Base-by-base conservation (phyloP, 1,140 invertebrate genomes). In the Sycobia sp. region DNA sequence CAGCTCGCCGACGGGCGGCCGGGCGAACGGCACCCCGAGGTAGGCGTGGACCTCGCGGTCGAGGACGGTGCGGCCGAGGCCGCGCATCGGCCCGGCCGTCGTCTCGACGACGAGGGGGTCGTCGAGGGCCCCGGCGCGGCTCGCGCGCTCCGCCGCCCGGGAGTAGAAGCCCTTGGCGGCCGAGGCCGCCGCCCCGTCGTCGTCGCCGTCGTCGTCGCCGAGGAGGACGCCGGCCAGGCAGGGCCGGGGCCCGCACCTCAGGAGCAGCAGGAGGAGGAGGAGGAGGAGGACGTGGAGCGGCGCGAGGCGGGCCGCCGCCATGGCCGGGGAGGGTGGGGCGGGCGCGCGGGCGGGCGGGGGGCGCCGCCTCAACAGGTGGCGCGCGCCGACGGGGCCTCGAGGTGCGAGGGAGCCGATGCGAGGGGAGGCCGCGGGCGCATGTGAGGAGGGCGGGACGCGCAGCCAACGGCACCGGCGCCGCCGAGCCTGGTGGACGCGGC, bases 11-110 rank as follows among this genome's bases (percentile, higher is more conserved):
- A 92, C 74, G 0, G 96, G 96, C 0, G 96, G 93, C 77, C 96
- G 94, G 0, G 95, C 96, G 77, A 93, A 98, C 0, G 96, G 96
- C 65, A 98, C 95, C 3, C 95, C 94, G n/a, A 89, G 90, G 75
- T 93, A 98, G 10, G 91, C 90, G 74, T 96, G 91, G 0, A 97
- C 90, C 71, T 94, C 89, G 46, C 90, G 87, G 8, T 90, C 91
- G 62, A 91, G 81, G 34, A 91, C 90, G 25, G 84, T 89, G 65
- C 90, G 89, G 9, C 88, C 86, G 61, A 88, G 86, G 5, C 93
- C 93, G 34, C 91, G 87, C 32, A 95, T 87, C 20, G 88, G 82
- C 0, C 93, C 93, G 57, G 84, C 91, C 27, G 86, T 89, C 0
- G 92, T 95, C 74, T 91, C 87, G 4, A 94, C 71, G 51, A 71